Percentiles rank a stretch among this genome's conserved stretches.
These are phyloP conservation scores for Noctua janthina DNA, from an alignment of 2,888 invertebrate species.

Conservation along the genomic window DNA sequence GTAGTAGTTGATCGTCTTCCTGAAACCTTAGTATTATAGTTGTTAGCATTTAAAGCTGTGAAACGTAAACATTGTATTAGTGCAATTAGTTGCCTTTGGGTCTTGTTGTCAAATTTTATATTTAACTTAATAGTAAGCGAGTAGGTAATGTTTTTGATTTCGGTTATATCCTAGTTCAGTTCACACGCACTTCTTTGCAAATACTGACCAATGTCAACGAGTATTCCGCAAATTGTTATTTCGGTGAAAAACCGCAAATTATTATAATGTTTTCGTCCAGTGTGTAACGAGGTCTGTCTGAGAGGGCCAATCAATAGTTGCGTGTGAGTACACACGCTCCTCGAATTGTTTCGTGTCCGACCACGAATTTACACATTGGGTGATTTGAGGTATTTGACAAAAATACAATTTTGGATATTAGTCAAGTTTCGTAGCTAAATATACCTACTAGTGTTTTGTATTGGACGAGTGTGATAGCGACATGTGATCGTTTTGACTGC, in stretches of 20 bases:
- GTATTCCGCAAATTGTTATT: conserved; percentile 30
- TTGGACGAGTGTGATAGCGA: conserved; percentile 72
- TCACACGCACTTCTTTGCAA: conserved; percentile 57
- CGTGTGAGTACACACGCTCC: background rate
- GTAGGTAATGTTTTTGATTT: conserved; percentile 53
- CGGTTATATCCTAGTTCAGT: conserved; percentile 67
- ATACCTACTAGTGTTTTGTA: conserved; percentile 70
- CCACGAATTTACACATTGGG: conserved; percentile 29
- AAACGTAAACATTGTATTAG: conserved; percentile 76
- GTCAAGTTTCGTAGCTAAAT: conserved; percentile 65
- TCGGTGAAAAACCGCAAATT: conserved; percentile 35
- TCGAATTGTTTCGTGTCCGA: conserved; percentile 7
- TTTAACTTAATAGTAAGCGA: conserved; percentile 55
- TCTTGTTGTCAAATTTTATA: conserved; percentile 77
- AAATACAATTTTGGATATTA: conserved; percentile 40
- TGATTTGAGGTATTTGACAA: conserved; percentile 20
- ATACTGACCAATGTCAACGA: conserved; percentile 51
- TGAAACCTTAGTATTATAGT: conserved; percentile 71
- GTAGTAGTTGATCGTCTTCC: conserved; percentile 63
- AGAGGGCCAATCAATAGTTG: conserved; percentile 17
- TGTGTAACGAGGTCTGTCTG: conserved; percentile 31
- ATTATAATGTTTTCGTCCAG: conserved; percentile 32
- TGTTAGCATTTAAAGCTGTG: conserved; percentile 74
- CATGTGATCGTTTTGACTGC: conserved; percentile 70
- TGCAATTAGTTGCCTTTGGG: conserved; percentile 82